Base-by-base conservation (phyloP, 2,888 invertebrate species). In the Caradrina clavipalpis region DNA sequence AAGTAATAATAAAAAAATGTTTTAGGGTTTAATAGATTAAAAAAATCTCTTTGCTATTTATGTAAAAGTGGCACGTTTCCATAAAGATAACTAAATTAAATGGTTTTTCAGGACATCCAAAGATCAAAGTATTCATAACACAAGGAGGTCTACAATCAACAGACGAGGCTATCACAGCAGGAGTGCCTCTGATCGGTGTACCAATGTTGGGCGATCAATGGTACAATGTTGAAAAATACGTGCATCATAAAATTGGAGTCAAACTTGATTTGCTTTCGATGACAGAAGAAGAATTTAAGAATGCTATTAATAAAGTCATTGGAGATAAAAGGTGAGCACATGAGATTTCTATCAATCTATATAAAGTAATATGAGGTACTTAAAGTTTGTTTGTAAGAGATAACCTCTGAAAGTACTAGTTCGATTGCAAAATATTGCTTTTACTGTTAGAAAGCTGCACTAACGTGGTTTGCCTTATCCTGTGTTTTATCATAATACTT, bases 131-230 rank as follows among this genome's bases (percentile, higher is more conserved):
- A 19, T 69, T 69, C 1, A 45, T 69, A 35, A 69, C 69, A 45
- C 69, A 69, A 35, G 42, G 57, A n/a, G 69, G 57, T 47, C 74
- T 92, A 1, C 92, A 93, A 72, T 93, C 95, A 0, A 88, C 92
- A 0, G 93, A 94, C 35, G 95, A 69, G 8, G 69, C 69, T 26
- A 58, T 69, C 2, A 26, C 53, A 26, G 69, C 45, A 26, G 57
- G 51, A 57, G 57, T 58, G 7, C 69, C 57, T 17, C n/a, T 69
- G 1, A 69, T 69, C 0, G 69, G 69, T 2, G 10, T 69, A 17
- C 69, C 69, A 11, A 69, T 69, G 57, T 10, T 57, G 1, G 22
- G 45, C 7, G 69, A 69, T 42, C 69, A 69, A 35, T 69, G 53
- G 69, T 69, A 58, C n/a, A 69, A 69, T 39, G 53, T 21, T 31